Evolutionary conservation across 1,140 invertebrate genomes (phyloP).

Genomic region (Drosophila nikananu): DNA sequence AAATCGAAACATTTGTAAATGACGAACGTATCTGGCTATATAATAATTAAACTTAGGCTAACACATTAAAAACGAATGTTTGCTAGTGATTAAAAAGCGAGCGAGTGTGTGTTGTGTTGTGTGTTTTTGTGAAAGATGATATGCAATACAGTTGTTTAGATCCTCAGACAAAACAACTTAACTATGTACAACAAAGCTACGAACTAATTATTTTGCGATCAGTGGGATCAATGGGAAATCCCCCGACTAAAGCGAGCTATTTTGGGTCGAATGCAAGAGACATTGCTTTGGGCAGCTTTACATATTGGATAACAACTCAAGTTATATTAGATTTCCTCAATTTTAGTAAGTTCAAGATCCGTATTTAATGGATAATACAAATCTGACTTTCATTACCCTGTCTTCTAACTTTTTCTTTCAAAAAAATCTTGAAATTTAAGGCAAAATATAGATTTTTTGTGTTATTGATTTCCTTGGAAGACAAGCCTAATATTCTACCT

Average conservation of each 20-base stretch:
- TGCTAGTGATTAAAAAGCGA: slow-evolving; percentile 11
- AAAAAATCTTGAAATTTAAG: not conserved
- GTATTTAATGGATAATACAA: not conserved
- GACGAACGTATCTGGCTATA: slow-evolving; percentile 29
- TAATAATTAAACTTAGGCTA: slow-evolving; percentile 36
- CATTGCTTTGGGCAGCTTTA: slow-evolving; percentile 15
- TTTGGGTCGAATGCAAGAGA: slow-evolving; percentile 7
- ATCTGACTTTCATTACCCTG: not conserved
- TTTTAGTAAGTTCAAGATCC: not conserved
- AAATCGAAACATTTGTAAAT: slow-evolving; percentile 34
- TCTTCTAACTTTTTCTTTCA: not conserved
- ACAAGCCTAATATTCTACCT: not conserved
- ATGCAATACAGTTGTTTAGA: slow-evolving; percentile 45
- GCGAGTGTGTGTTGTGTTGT: slow-evolving; percentile 10
- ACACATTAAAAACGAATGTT: slow-evolving; percentile 55
- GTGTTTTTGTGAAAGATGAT: slow-evolving; percentile 37
- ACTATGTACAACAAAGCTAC: slow-evolving; percentile 68
- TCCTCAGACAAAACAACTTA: slow-evolving; percentile 53
- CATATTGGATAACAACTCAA: too few relatives aligned
- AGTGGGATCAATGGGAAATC: slow-evolving; percentile 1
- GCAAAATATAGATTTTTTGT: not conserved
- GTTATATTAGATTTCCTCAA: too few relatives aligned
- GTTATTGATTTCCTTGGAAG: slow-evolving; percentile 1
- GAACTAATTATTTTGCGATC: slow-evolving; percentile 37
- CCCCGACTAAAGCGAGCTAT: slow-evolving; percentile 19